phyloP scores from a whole-genome alignment of 2,113 vertebrate genomes.

The Chunga burmeisteri region DNA sequence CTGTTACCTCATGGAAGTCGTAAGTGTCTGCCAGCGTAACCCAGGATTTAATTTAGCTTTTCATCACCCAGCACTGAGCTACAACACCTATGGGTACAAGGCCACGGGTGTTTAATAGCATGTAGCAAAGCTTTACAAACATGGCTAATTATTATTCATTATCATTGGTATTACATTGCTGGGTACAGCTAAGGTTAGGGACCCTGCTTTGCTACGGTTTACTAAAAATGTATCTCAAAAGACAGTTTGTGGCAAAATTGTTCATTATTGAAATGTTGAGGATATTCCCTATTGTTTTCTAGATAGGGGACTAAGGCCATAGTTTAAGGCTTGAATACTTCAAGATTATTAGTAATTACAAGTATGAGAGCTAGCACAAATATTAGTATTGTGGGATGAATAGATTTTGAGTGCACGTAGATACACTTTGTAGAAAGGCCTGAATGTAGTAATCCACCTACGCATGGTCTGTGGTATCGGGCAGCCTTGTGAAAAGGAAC shows the following conservation, averaged over 20 bases:
- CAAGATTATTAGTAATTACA: neutral
- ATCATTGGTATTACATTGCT: neutral
- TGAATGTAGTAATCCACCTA: neutral
- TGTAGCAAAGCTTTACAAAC: neutral
- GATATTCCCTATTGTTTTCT: neutral
- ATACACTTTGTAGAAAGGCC: neutral
- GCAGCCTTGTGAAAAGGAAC: neutral
- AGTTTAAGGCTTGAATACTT: neutral
- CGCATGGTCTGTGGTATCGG: rapidly evolving
- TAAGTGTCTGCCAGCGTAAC: neutral
- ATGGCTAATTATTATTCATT: neutral
- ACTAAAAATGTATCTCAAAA: neutral
- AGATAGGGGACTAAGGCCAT: neutral
- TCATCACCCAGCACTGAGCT: neutral
- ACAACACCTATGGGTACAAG: neutral
- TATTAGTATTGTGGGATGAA: neutral
- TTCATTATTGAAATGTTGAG: neutral
- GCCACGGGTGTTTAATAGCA: neutral
- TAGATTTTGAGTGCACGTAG: neutral
- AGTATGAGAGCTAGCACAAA: neutral
- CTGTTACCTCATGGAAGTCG: neutral
- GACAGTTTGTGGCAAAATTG: neutral
- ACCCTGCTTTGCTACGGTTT: neutral
- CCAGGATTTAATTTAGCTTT: neutral
- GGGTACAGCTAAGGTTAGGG: neutral